These are phyloP conservation scores for Microtus ochrogaster DNA, from an alignment of 2,113 vertebrate species.

Conservation along the genomic window DNA sequence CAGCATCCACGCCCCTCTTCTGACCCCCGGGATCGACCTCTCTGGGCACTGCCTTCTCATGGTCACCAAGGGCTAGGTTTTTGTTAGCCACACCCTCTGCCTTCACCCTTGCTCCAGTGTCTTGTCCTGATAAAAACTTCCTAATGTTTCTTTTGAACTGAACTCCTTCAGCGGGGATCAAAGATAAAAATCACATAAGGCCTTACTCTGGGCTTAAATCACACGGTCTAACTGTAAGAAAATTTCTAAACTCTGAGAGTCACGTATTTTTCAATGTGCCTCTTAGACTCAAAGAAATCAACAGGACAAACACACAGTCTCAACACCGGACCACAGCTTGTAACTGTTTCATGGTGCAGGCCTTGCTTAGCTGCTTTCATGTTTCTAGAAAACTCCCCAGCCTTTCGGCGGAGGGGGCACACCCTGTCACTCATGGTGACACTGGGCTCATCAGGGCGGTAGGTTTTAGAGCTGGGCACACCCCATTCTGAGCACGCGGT, in stretches of 20 bases:
- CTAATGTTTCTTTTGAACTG: neutral
- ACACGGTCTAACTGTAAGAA: neutral
- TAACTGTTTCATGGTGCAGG: neutral
- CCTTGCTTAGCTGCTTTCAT: neutral
- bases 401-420: neutral
- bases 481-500: neutral
- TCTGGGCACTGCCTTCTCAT: neutral
- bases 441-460: neutral
- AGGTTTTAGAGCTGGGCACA: neutral
- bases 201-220: slow-evolving; percentile 33
- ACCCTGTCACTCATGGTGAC: accelerated
- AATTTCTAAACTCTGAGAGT: slow-evolving; percentile 5
- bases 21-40: neutral
- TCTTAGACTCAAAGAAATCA: neutral
- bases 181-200: neutral
- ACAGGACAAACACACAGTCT: neutral
- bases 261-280: neutral
- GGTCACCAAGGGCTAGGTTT: neutral
- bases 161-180: neutral
- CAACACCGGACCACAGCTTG: neutral
- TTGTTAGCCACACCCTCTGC: neutral
- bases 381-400: neutral
- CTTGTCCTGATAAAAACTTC: neutral
- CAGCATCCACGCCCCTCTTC: neutral
- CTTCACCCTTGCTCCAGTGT: neutral